These are phyloP conservation scores for Chanos chanos DNA, from an alignment of 2,797 vertebrate genomes.

Conservation along the genomic window DNA sequence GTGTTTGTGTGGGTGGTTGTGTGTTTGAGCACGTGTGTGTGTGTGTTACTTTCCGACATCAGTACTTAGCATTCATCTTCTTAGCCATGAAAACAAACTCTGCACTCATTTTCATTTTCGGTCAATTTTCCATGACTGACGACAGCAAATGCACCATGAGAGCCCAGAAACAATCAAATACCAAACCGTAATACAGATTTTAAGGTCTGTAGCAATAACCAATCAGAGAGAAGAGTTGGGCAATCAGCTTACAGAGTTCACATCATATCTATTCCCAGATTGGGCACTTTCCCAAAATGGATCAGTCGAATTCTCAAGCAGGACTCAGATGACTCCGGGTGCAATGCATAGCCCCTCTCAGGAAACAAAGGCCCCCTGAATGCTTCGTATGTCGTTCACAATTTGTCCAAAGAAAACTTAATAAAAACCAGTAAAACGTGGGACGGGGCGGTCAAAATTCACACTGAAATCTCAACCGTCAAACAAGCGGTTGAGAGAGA, in stretches of 20 bases:
- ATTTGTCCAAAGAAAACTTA: no score
- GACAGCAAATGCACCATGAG: constrained; percentile 59
- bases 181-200: constrained; percentile 3
- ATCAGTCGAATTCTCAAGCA: constrained; percentile 10
- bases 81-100: neutral
- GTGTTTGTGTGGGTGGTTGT: constrained; percentile 6
- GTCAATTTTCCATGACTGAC: constrained; percentile 29
- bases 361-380: no score
- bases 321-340: constrained; percentile 26
- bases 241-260: constrained; percentile 4
- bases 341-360: constrained; percentile 15
- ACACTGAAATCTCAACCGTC: no score
- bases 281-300: constrained; percentile 20
- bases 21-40: constrained; percentile 16
- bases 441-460: no score
- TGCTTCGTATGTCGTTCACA: no score
- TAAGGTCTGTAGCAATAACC: constrained; percentile 45
- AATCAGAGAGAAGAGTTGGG: neutral
- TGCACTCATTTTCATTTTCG: no score
- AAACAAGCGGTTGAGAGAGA: no score
- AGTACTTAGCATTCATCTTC: neutral
- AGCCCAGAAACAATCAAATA: constrained; percentile 12
- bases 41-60: neutral
- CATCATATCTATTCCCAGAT: no score
- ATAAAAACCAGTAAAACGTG: no score